A percentile compares a stretch with the other conserved stretches of the same genome.
Conservation (phyloP, 2,888 invertebrate species). For the Ctena decussata region DNA sequence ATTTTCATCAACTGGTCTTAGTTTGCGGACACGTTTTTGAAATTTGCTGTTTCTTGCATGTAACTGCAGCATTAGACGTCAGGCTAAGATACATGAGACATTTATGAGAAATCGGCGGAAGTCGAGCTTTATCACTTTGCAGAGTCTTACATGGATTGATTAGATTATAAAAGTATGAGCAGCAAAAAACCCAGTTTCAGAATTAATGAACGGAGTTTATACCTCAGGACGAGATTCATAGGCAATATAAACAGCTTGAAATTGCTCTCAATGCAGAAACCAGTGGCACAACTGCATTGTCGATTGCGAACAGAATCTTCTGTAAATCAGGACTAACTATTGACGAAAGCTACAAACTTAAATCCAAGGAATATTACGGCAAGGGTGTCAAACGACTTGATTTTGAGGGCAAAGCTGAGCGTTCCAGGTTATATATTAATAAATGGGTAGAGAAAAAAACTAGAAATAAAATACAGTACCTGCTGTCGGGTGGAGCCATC, state of each 20-base stretch:
- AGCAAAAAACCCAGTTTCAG: too few species aligned
- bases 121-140: too few species aligned
- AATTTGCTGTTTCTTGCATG: too few species aligned
- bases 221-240: conserved; percentile 38
- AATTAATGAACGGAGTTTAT: too few species aligned
- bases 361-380: conserved; percentile 45
- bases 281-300: conserved; percentile 18
- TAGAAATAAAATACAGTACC: conserved; percentile 92
- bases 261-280: conserved; percentile 30
- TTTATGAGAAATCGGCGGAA: too few species aligned
- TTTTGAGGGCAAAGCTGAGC: conserved; percentile 80
- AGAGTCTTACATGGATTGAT: too few species aligned
- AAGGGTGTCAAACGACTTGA: conserved; percentile 82
- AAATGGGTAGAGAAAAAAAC: conserved; percentile 94
- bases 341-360: conserved; percentile 30
- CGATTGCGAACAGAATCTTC: conserved; percentile 66
- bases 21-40: too few species aligned
- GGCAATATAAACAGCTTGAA: conserved; percentile 44
- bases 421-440: conserved; percentile 90
- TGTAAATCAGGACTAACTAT: conserved; percentile 49
- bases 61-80: too few species aligned
- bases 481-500: conserved; percentile 89
- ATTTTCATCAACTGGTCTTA: too few species aligned
- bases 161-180: too few species aligned
- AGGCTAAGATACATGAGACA: too few species aligned